Conservation (phyloP, 2,888 invertebrate species). For the Beris morrisii region DNA sequence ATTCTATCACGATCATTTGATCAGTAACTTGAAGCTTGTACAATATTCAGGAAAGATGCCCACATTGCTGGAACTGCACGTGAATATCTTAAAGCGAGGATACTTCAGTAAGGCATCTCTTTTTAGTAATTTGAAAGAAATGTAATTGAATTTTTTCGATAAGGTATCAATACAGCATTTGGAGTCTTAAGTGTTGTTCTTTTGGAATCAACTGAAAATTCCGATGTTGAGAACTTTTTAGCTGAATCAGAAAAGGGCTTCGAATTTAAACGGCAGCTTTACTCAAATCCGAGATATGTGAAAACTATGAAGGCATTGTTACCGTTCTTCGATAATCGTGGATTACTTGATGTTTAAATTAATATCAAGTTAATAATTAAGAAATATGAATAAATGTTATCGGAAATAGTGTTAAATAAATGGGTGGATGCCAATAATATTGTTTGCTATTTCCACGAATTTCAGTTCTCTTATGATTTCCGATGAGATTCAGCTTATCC, state of each 20-base stretch:
- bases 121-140: not conserved
- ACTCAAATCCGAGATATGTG: constrained; percentile 43
- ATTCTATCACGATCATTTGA: constrained; percentile 48
- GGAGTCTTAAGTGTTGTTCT: not conserved
- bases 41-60: constrained; percentile 45
- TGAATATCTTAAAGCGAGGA: constrained; percentile 44
- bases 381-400: too few relatives aligned
- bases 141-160: not conserved
- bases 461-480: too few relatives aligned
- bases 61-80: constrained; percentile 47
- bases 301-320: constrained; percentile 42
- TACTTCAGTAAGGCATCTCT: constrained; percentile 45
- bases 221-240: constrained; percentile 44
- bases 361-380: too few relatives aligned
- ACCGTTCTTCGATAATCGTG: constrained; percentile 48
- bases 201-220: constrained; percentile 35
- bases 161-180: not conserved
- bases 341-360: constrained; percentile 33
- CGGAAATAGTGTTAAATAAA: too few relatives aligned
- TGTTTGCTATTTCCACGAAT: too few relatives aligned
- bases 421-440: too few relatives aligned
- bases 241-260: constrained; percentile 37
- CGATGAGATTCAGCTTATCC: too few relatives aligned
- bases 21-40: constrained; percentile 44
- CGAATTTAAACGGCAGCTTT: constrained; percentile 42